These are phyloP conservation scores for Norana najaformis DNA, from an alignment of 2,888 invertebrate species.

Conservation along the genomic window DNA sequence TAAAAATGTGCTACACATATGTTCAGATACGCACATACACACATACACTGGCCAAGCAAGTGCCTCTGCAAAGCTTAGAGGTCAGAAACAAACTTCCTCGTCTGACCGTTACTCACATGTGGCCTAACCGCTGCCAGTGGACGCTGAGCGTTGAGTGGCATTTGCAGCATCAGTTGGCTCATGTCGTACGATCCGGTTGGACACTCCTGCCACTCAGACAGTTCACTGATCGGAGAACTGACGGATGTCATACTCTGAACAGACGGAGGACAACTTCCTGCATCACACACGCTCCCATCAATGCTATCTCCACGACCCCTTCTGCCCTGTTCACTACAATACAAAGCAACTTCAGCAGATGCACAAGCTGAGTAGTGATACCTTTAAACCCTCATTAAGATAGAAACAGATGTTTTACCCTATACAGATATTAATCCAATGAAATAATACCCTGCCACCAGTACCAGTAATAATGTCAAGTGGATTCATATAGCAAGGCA, in stretches of 20 bases:
- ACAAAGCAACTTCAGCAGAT: background rate
- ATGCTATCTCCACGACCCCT: conserved; percentile 1
- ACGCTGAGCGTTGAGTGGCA: background rate
- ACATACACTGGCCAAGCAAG: background rate
- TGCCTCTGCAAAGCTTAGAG: background rate
- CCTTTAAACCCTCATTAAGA: background rate
- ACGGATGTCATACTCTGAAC: conserved; percentile 1
- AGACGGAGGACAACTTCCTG: conserved; percentile 10
- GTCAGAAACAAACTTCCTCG: background rate
- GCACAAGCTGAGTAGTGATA: background rate
- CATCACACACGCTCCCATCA: conserved; percentile 9
- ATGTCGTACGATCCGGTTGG: conserved; percentile 4
- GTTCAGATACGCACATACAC: too few species aligned
- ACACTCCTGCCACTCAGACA: conserved; percentile 14
- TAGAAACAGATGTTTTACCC: too few species aligned
- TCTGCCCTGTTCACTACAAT: conserved; percentile 8
- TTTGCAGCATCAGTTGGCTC: background rate
- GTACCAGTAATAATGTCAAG: too few species aligned
- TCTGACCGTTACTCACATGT: background rate
- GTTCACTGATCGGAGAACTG: background rate
- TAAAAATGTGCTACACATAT: too few species aligned
- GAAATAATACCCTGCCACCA: too few species aligned
- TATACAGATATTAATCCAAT: too few species aligned
- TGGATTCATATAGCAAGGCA: too few species aligned
- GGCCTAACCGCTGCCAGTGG: background rate